These are phyloP conservation scores for Todiramphus chloris DNA, from an alignment of 2,113 vertebrate genomes.

Conservation along the genomic window DNA sequence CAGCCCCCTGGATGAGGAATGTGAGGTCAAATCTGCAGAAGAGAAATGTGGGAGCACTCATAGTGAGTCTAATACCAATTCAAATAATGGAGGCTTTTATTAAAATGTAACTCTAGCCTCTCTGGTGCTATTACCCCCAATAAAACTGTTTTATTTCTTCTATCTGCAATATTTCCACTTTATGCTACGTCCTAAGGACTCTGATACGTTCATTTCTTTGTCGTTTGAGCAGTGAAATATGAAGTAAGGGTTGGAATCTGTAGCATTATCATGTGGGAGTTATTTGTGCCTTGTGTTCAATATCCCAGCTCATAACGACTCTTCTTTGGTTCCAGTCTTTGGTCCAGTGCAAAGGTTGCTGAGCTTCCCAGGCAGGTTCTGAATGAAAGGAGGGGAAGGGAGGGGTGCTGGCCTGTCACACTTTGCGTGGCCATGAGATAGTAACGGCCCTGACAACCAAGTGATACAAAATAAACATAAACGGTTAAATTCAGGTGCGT, in stretches of 20 bases:
- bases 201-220: constrained; percentile 57
- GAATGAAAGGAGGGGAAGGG: neutral
- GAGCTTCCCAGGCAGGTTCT: neutral
- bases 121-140: constrained; percentile 38
- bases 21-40: neutral
- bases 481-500: neutral
- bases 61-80: neutral
- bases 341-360: constrained; percentile 6
- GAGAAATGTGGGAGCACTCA: neutral
- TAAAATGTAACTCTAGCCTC: constrained; percentile 43
- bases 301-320: neutral
- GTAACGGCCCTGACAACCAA: neutral
- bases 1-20: neutral
- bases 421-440: neutral
- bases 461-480: neutral
- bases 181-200: constrained; percentile 8
- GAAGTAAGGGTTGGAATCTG: constrained; percentile 33
- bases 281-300: constrained; percentile 36
- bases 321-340: constrained; percentile 26
- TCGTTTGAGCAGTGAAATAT: constrained; percentile 56
- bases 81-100: constrained; percentile 21
- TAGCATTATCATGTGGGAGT: constrained; percentile 33
- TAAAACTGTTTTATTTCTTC: constrained; percentile 63
- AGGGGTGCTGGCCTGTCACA: neutral
- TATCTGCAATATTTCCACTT: constrained; percentile 48